Evolutionary conservation across 2,888 invertebrate genomes (phyloP), one percentile per base, ranked within the genome.

Genomic region (Falcaria lacertinaria): DNA sequence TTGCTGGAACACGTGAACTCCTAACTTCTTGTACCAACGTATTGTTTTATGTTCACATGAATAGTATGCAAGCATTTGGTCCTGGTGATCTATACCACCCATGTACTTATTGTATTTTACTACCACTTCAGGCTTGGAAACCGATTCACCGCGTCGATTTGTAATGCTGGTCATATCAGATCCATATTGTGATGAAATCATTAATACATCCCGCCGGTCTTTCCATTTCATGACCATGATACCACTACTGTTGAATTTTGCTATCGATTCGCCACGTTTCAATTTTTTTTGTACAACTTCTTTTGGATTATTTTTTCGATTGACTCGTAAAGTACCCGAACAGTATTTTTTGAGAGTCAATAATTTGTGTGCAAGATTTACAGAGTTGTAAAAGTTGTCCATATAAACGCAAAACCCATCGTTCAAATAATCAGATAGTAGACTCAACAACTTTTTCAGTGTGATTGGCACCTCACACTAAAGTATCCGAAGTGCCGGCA

Each of bases 241-340:
- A 36, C 19, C 19, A 2, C 5, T 5, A 19, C 19, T 19, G 19
- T 5, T 19, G 2, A 4, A 2, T 5, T 19, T 19, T 19, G 19
- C 19, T 5, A 19, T 5, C 3, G 5, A 19, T 19, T 19, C 3
- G 19, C 19, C 19, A 4, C 19, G 19, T 5, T 19, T 19, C 19
- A 2, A 5, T 19, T 19, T 19, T 4, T 2, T 5, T 4, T 19
- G 2, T 19, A 19, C 47, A 15, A 61, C 7, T 11, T 52, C 56
- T 1, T 43, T 32, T 4, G 64, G 64, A 59, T 64, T 64, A 43
- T 43, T 57, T 51, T 57, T 63, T 1, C 48, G 28, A 15, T 61
- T 57, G 43, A 64, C 57, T 6, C 54, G 60, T 16, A 80, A 49
- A 1, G 66, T 74, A 14, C 77, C 78, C n/a, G 76, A 79, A 45